These are phyloP conservation scores for Luffia ferchaultella DNA, from an alignment of 2,888 invertebrate genomes.

Conservation along the genomic window DNA sequence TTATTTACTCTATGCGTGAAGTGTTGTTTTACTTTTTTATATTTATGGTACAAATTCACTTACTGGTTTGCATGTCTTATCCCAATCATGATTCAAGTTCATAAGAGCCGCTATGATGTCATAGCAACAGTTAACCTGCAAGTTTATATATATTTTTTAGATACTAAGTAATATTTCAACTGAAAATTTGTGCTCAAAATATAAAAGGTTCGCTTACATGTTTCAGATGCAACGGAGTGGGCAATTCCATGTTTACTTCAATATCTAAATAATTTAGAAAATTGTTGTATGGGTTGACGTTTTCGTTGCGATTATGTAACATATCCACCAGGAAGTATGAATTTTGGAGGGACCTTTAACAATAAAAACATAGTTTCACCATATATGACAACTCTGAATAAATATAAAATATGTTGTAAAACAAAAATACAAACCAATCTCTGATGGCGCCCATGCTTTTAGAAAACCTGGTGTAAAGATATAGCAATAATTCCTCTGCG, in stretches of 20 bases:
- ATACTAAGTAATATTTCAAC: no score
- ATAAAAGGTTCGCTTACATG: no score
- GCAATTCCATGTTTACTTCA: no score
- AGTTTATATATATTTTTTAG: no score
- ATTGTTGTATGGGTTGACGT: slow-evolving; percentile 22
- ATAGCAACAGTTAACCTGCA: background rate
- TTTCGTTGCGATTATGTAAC: slow-evolving; percentile 19
- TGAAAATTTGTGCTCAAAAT: no score
- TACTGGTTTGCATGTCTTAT: background rate
- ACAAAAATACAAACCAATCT: slow-evolving; percentile 25
- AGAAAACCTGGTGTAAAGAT: slow-evolving; percentile 25
- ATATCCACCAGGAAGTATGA: slow-evolving; percentile 29
- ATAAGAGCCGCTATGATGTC: background rate
- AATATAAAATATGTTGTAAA: background rate
- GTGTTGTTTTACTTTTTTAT: background rate
- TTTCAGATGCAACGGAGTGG: no score
- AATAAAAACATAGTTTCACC: background rate
- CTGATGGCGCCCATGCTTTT: slow-evolving; percentile 28
- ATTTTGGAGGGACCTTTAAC: slow-evolving; percentile 31
- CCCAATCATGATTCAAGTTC: background rate
- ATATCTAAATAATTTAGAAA: slow-evolving; percentile 21
- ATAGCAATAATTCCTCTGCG: slow-evolving; percentile 30
- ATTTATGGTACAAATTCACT: background rate
- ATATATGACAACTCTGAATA: background rate
- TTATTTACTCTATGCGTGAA: no score